A percentile compares a stretch with the other conserved stretches of the same genome.
phyloP scores from a whole-genome alignment of 2,797 vertebrate species.

The Myripristis murdjan region DNA sequence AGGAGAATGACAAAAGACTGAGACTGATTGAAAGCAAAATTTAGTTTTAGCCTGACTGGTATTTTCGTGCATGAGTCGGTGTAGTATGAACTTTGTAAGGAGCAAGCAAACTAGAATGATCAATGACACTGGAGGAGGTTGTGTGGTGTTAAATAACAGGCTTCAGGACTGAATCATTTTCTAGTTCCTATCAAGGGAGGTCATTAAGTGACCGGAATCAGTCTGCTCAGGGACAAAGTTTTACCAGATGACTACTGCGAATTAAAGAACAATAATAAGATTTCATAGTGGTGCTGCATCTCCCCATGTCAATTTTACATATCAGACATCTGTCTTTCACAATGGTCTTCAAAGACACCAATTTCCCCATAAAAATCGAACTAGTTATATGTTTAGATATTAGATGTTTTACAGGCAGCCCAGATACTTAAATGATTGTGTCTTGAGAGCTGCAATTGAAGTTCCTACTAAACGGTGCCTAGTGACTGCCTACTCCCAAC shows the following conservation, averaged over 20 bases:
- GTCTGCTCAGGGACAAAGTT: background rate
- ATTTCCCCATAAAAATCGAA: background rate
- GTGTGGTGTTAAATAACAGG: background rate
- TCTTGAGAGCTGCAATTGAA: slow-evolving; percentile 19
- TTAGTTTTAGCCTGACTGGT: too few relatives aligned
- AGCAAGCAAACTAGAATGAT: background rate
- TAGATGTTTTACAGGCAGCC: background rate
- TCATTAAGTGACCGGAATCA: background rate
- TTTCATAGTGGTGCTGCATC: too few relatives aligned
- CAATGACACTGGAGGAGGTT: too few relatives aligned
- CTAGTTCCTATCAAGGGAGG: background rate
- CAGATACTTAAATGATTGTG: slow-evolving; percentile 8
- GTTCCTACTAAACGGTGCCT: slow-evolving; percentile 4
- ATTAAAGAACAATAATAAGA: background rate
- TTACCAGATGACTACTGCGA: background rate
- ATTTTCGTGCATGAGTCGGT: background rate
- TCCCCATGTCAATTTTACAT: background rate
- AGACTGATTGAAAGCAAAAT: background rate
- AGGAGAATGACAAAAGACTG: background rate
- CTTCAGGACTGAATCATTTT: background rate
- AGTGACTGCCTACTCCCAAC: slow-evolving; percentile 6
- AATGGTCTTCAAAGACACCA: too few relatives aligned
- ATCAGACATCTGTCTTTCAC: background rate
- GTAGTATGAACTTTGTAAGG: background rate
- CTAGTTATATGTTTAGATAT: background rate